Evolutionary conservation across 2,797 vertebrate genomes (phyloP).

Genomic region (Fistularia tabacaria): DNA sequence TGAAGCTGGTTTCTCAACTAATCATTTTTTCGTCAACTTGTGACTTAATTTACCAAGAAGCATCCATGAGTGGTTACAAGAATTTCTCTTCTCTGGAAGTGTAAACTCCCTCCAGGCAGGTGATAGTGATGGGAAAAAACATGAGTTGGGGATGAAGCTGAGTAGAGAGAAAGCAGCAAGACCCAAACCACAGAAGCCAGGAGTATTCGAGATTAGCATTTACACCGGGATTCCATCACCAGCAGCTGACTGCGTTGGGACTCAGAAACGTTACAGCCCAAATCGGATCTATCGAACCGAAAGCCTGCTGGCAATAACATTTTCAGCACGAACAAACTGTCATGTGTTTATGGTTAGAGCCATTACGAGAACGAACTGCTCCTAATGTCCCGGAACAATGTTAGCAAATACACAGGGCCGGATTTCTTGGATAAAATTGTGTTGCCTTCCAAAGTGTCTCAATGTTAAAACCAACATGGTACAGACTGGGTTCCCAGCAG

Average conservation of each 20-base stretch:
- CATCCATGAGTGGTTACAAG: conserved; percentile 9
- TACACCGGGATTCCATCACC: conserved; percentile 41
- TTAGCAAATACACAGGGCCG: not conserved
- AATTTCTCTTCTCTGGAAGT: conserved; percentile 24
- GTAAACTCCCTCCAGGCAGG: conserved; percentile 41
- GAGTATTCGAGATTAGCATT: conserved; percentile 39
- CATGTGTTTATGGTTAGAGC: no score
- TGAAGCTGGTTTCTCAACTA: not conserved
- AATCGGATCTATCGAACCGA: conserved; percentile 22
- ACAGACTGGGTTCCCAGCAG: conserved; percentile 13
- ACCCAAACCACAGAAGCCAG: conserved; percentile 53
- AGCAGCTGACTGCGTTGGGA: conserved; percentile 50
- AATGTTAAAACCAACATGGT: conserved; percentile 8
- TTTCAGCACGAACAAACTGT: not conserved
- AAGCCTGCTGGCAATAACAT: conserved; percentile 2
- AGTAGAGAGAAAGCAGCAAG: conserved; percentile 12
- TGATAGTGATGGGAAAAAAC: conserved; percentile 39
- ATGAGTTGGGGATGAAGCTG: not conserved
- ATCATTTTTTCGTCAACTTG: conserved; percentile 1
- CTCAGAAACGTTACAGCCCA: conserved; percentile 8
- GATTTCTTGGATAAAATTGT: not conserved
- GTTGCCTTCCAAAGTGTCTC: no score
- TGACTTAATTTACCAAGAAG: conserved; percentile 5
- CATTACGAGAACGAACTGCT: no score
- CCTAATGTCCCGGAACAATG: no score